phyloP scores from a whole-genome alignment of 2,113 vertebrate species.

The Mandrillus leucophaeus region DNA sequence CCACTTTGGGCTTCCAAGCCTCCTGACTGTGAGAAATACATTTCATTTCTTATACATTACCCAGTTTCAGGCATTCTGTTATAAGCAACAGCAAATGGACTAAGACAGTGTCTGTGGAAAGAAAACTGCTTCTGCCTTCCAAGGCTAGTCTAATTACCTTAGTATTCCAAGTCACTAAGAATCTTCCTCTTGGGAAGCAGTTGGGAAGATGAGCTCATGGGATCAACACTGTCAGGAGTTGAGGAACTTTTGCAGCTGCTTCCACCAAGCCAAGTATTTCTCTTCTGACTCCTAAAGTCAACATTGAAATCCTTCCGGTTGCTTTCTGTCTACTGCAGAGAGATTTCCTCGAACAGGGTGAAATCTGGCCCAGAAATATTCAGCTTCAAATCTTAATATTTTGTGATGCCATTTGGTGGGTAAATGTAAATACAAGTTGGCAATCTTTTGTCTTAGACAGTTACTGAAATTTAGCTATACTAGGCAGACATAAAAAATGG shows the following conservation, averaged over 20 bases:
- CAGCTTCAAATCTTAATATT: neutral
- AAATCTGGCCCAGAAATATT: neutral
- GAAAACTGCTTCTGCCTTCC: neutral
- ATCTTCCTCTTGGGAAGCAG: neutral
- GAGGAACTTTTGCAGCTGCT: neutral
- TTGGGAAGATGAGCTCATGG: neutral
- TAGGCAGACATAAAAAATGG: conserved; percentile 40
- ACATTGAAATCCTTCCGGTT: neutral
- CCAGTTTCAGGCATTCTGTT: neutral
- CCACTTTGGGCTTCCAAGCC: neutral
- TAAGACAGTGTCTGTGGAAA: neutral
- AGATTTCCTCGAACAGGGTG: neutral
- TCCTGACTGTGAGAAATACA: neutral
- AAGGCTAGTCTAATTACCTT: neutral
- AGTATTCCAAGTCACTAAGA: neutral
- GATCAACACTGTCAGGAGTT: neutral
- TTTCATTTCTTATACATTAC: neutral
- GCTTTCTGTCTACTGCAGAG: neutral
- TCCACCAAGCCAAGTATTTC: neutral
- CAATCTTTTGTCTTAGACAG: neutral
- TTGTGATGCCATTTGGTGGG: neutral
- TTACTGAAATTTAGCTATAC: conserved; percentile 30
- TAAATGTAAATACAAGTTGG: neutral
- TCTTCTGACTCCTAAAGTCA: neutral
- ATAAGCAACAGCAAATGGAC: neutral